Evolutionary conservation across 2,797 vertebrate species (phyloP), one percentile per base, ranked within the genome.

Genomic region (Betta splendens): DNA sequence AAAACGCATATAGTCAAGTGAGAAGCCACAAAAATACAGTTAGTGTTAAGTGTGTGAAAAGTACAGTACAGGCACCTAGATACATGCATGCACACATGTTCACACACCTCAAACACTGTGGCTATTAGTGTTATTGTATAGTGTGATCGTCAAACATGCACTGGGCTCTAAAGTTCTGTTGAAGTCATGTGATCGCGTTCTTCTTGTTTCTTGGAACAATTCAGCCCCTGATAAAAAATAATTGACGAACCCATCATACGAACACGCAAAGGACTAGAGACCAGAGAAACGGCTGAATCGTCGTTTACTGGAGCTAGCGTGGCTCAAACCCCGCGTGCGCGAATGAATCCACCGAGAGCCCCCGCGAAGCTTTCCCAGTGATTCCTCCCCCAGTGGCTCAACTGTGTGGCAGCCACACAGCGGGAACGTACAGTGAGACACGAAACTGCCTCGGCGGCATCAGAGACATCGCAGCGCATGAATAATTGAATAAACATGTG

Each of bases 401-500:
- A 28, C 58, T 54, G 68, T 47, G 77, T 68, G 80, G 69, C 79
- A 62, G 75, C 72, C 72, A 37, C 52, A 45, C 39, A 9, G 66
- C 77, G 69, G 64, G 36, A 69, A 83, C 60, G 42, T 66, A 70
- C 52, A 68, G 69, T 60, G 49, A 63, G 69, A 71, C 77, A 61
- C 51, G 66, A 64, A 70, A 59, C 70, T 54, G 62, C 49, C 55
- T 59, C 61, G 69, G 65, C 69, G 64, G 44, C 66, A 75, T 72
- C 40, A 72, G 63, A 86, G 72, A 65, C 72, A 80, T 82, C 76
- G 67, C 46, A 80, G 81, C 37, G 51, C 59, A 76, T 63, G n/a
- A 64, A 68, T 89, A 82, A 86, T 84, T 58, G 61, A 84, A 81
- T 73, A 81, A 86, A 86, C 75, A 86, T 86, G 81, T 81, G 75